Evolutionary conservation across 1,140 invertebrate genomes (phyloP).

Genomic region (Eumeta japonica): DNA sequence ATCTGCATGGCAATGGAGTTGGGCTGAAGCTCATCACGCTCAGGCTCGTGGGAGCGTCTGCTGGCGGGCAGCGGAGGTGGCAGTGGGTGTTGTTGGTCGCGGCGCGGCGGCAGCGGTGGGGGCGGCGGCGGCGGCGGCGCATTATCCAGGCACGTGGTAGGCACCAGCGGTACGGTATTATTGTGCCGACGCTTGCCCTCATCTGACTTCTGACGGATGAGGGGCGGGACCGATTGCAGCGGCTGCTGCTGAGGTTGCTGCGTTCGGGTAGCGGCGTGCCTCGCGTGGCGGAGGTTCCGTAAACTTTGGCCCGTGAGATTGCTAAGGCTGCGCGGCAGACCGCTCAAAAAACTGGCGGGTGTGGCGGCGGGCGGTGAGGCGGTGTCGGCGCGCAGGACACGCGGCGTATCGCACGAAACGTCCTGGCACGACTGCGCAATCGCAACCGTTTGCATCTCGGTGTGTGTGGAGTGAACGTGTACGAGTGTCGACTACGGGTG

Average conservation of each 20-base stretch:
- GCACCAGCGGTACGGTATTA: slow-evolving; percentile 34
- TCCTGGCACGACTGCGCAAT: no score
- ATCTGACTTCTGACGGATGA: slow-evolving; percentile 32
- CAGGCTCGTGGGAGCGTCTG: slow-evolving; percentile 36
- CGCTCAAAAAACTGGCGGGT: slow-evolving; percentile 47
- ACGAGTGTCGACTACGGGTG: no score
- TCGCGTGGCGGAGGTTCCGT: slow-evolving; percentile 29
- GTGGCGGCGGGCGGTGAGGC: slow-evolving; percentile 8
- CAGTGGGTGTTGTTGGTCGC: not conserved
- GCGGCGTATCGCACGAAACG: no score
- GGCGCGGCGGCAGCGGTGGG: slow-evolving; percentile 14
- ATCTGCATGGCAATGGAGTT: slow-evolving; percentile 59
- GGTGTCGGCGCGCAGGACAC: slow-evolving; percentile 1
- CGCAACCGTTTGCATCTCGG: no score
- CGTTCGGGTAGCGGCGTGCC: slow-evolving; percentile 2
- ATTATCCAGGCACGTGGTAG: slow-evolving; percentile 49
- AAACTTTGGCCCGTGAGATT: slow-evolving; percentile 53
- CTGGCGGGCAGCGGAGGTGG: slow-evolving; percentile 15
- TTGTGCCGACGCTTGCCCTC: slow-evolving; percentile 26
- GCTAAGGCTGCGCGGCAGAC: slow-evolving; percentile 59
- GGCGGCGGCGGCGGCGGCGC: slow-evolving; percentile 55
- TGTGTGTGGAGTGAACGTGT: no score
- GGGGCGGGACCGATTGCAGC: slow-evolving; percentile 21
- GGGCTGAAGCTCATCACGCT: slow-evolving; percentile 36
- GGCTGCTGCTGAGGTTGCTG: slow-evolving; percentile 17